phyloP scores from a whole-genome alignment of 2,888 invertebrate species.

The Labia minor region DNA sequence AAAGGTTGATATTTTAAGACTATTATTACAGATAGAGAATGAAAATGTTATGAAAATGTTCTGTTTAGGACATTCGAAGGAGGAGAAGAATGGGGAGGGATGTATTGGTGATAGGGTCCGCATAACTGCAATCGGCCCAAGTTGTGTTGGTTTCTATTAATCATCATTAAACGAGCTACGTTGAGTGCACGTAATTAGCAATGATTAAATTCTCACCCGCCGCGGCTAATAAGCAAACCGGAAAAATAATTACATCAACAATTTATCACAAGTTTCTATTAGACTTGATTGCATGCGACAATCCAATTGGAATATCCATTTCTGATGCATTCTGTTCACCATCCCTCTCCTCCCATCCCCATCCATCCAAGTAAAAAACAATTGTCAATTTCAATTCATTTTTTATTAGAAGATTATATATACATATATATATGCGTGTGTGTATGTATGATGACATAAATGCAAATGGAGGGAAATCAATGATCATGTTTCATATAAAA shows the following conservation, averaged over 20 bases:
- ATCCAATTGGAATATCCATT: neutral
- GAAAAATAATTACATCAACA: conserved; percentile 13
- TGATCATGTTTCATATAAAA: neutral
- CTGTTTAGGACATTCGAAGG: neutral
- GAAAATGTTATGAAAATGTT: neutral
- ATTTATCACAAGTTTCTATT: conserved; percentile 13
- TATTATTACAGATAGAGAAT: no score
- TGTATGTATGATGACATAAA: neutral
- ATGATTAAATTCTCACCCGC: conserved; percentile 24
- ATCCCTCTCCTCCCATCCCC: neutral
- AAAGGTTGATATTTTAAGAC: no score
- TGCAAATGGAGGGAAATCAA: neutral
- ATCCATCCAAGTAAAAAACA: neutral
- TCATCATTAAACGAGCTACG: conserved; percentile 24
- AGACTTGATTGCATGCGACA: conserved; percentile 3
- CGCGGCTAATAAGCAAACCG: conserved; percentile 8
- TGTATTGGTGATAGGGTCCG: neutral
- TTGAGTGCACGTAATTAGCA: conserved; percentile 24
- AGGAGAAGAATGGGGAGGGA: neutral
- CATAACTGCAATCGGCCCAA: conserved; percentile 22
- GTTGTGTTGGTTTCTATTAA: conserved; percentile 23
- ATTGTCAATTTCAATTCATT: neutral
- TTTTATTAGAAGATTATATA: neutral
- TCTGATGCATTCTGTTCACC: neutral
- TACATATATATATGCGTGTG: neutral